phyloP scores from a whole-genome alignment of 1,140 invertebrate species.

The Drosophila persimilis region DNA sequence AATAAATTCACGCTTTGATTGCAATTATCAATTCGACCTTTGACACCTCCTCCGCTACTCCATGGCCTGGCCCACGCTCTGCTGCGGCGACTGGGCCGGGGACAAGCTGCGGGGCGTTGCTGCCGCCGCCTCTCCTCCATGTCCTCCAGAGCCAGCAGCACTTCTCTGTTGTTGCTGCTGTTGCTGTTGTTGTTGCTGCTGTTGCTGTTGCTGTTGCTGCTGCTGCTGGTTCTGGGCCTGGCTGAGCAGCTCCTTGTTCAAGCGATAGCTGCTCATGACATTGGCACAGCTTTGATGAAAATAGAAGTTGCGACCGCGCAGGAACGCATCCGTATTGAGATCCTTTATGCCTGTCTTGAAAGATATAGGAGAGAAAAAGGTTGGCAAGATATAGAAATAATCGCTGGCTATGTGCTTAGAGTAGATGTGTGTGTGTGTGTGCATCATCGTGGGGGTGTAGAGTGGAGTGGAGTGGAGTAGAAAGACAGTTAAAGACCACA shows the following conservation, averaged over 20 bases:
- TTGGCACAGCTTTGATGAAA: constrained; percentile 82
- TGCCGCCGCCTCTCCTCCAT: constrained; percentile 29
- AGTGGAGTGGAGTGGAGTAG: neutral
- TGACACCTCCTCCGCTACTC: constrained; percentile 30
- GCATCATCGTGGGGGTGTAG: neutral
- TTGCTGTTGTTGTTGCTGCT: constrained; percentile 41
- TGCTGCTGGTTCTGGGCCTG: constrained; percentile 62
- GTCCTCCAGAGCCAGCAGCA: neutral
- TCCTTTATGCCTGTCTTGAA: constrained; percentile 83
- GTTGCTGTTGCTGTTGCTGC: constrained; percentile 20
- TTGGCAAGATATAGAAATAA: constrained; percentile 21
- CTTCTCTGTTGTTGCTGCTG: constrained; percentile 40
- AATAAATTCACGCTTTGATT: constrained; percentile 79
- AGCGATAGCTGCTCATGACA: constrained; percentile 78
- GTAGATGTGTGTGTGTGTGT: too few species aligned
- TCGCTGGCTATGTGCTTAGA: too few species aligned
- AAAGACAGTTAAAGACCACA: constrained; percentile 16
- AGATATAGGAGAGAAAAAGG: constrained; percentile 25
- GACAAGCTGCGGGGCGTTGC: constrained; percentile 66
- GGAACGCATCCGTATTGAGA: constrained; percentile 77
- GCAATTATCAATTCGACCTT: constrained; percentile 36
- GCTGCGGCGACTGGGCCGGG: constrained; percentile 68
- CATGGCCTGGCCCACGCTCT: constrained; percentile 60
- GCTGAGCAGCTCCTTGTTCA: constrained; percentile 75
- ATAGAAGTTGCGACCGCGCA: constrained; percentile 81